Evolutionary conservation across 2,888 invertebrate species (phyloP).

Genomic region (Leucoptera coffeella): DNA sequence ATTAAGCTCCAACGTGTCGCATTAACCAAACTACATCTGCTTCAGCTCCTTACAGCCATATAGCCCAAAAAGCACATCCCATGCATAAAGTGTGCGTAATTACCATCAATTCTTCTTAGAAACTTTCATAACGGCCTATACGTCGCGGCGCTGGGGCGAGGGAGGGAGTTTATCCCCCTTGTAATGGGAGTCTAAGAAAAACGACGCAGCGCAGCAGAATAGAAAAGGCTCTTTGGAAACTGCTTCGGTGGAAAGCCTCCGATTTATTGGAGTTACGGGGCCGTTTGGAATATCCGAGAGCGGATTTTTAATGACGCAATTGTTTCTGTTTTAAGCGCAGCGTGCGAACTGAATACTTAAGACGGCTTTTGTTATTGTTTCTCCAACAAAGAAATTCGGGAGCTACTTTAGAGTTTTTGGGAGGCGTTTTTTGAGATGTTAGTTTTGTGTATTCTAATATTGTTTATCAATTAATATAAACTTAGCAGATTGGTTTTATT

Average conservation of each 20-base stretch:
- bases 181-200: constrained; percentile 51
- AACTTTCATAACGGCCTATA: constrained; percentile 53
- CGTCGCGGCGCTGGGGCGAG: constrained; percentile 18
- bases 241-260: constrained; percentile 50
- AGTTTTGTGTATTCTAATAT: too few relatives aligned
- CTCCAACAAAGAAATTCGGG: too few relatives aligned
- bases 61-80: constrained; percentile 38
- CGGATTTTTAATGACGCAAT: constrained; percentile 49
- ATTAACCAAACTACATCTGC: too few relatives aligned
- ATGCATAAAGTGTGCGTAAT: constrained; percentile 44
- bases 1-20: too few relatives aligned
- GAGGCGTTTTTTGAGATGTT: too few relatives aligned
- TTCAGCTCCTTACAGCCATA: too few relatives aligned
- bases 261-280: constrained; percentile 50
- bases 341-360: constrained; percentile 48
- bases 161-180: constrained; percentile 15
- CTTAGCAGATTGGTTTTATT: too few relatives aligned
- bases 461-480: too few relatives aligned
- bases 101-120: constrained; percentile 53
- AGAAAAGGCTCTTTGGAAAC: constrained; percentile 52
- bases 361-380: too few relatives aligned
- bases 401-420: too few relatives aligned
- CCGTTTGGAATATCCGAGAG: constrained; percentile 46
- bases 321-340: constrained; percentile 50
- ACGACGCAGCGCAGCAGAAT: constrained; percentile 49